Evolutionary conservation across 1,140 invertebrate species (phyloP).

Genomic region (Drosophila lini): DNA sequence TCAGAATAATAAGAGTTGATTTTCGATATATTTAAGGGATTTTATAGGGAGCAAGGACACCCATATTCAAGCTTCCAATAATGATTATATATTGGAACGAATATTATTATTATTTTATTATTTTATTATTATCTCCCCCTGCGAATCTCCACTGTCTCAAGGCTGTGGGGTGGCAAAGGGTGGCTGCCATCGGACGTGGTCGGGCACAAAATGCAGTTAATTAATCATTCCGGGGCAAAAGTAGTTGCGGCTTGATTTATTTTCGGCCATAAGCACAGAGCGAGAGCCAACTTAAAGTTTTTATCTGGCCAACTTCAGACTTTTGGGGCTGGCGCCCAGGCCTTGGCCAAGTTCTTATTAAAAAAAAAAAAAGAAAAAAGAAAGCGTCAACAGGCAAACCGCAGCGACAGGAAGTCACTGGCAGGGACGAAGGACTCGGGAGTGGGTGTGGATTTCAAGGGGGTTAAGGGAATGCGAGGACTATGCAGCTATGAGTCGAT

Average conservation of each 20-base stretch:
- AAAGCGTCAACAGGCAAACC: slow-evolving; percentile 47
- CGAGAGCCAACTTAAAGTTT: slow-evolving; percentile 68
- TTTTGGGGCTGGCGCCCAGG: not conserved
- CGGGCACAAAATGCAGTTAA: slow-evolving; percentile 78
- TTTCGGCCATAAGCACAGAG: slow-evolving; percentile 61
- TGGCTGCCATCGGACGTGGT: slow-evolving; percentile 32
- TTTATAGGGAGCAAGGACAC: not conserved
- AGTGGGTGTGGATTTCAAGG: not conserved
- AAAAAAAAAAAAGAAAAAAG: slow-evolving; percentile 40
- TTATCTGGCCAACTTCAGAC: slow-evolving; percentile 41
- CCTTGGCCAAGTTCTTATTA: slow-evolving; percentile 57
- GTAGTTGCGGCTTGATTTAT: slow-evolving; percentile 80
- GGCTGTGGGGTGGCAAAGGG: slow-evolving; percentile 1
- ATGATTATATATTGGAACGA: no score
- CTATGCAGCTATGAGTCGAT: slow-evolving; percentile 64
- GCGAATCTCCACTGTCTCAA: not conserved
- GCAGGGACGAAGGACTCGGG: not conserved
- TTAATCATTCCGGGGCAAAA: slow-evolving; percentile 73
- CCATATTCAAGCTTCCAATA: not conserved
- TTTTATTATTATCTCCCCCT: not conserved
- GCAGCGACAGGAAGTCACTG: slow-evolving; percentile 43
- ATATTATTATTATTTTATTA: no score
- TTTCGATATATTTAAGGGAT: not conserved
- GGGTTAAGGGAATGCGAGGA: not conserved
- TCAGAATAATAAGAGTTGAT: no score